Percentiles rank a stretch among this genome's conserved stretches.
These are phyloP conservation scores for Tigriopus japonicus DNA, from an alignment of 1,140 invertebrate genomes.

Conservation along the genomic window DNA sequence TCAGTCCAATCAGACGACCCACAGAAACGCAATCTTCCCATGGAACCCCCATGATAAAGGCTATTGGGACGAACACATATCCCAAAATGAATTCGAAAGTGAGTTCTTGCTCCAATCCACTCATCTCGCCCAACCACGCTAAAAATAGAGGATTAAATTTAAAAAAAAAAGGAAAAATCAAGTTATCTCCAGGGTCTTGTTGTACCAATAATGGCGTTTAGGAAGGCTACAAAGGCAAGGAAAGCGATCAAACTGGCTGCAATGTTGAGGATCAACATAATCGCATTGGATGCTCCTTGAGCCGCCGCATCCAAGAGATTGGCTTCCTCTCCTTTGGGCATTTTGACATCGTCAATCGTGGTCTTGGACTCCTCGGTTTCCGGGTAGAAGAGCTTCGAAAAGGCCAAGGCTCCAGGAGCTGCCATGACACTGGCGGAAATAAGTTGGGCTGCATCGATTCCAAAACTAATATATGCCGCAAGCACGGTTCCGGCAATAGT, in stretches of 20 bases:
- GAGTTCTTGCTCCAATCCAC: slow-evolving; percentile 7
- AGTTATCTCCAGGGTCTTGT: background rate
- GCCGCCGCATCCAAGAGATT: slow-evolving; percentile 72
- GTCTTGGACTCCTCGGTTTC: slow-evolving; percentile 3
- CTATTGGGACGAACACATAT: slow-evolving; percentile 66
- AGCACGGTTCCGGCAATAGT: slow-evolving; percentile 83
- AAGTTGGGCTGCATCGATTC: slow-evolving; percentile 55
- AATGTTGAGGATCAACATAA: slow-evolving; percentile 65
- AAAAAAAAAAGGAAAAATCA: no score
- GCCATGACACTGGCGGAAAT: slow-evolving; percentile 88
- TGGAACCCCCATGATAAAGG: slow-evolving; percentile 58
- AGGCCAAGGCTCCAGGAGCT: slow-evolving; percentile 70
- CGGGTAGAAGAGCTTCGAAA: slow-evolving; percentile 74
- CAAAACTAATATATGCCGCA: slow-evolving; percentile 76
- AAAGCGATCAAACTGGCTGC: slow-evolving; percentile 81
- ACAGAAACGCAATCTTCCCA: slow-evolving; percentile 54
- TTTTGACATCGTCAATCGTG: background rate
- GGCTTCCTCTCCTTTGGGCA: slow-evolving; percentile 21
- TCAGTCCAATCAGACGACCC: slow-evolving; percentile 60
- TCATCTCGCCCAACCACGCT: slow-evolving; percentile 5
- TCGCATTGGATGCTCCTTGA: slow-evolving; percentile 52
- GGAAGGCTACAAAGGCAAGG: slow-evolving; percentile 52
- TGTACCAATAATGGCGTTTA: slow-evolving; percentile 38
- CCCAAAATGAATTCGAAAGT: slow-evolving; percentile 45
- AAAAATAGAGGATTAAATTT: slow-evolving; percentile 32